Evolutionary conservation across 30 jellyfish, hydroid and myxozoan species (phyloP).

Genomic region (Nemopilema nomurai): DNA sequence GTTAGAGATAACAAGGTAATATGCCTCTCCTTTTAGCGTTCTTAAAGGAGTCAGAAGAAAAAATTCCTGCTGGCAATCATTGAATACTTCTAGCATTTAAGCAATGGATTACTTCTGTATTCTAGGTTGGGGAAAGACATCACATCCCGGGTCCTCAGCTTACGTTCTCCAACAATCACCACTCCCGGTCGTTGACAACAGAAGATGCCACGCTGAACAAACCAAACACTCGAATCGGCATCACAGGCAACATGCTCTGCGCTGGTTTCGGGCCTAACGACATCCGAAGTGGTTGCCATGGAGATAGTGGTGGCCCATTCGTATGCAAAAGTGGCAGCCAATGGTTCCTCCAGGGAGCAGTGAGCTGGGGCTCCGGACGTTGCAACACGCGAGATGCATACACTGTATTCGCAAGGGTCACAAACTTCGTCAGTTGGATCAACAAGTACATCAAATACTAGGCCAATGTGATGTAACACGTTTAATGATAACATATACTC

Average conservation of each 20-base stretch:
- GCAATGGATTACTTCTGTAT: not conserved
- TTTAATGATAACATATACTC: no score
- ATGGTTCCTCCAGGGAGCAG: slow-evolving; percentile 87
- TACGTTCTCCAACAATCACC: slow-evolving; percentile 61
- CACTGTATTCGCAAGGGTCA: slow-evolving; percentile 80
- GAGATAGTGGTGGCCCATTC: slow-evolving; percentile 94
- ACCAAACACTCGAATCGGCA: slow-evolving; percentile 29
- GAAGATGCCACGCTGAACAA: slow-evolving; percentile 54
- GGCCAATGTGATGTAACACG: no score
- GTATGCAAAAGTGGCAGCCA: slow-evolving; percentile 72
- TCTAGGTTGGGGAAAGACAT: slow-evolving; percentile 73
- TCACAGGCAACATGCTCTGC: slow-evolving; percentile 75
- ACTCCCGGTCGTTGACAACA: slow-evolving; percentile 44
- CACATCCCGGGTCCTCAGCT: slow-evolving; percentile 59
- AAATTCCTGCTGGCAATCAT: no score
- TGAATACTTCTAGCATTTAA: not conserved
- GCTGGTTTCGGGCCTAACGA: slow-evolving; percentile 85
- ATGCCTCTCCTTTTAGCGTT: no score
- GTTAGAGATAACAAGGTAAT: no score
- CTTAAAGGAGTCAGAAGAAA: no score
- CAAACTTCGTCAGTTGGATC: slow-evolving; percentile 49
- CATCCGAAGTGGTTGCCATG: slow-evolving; percentile 91
- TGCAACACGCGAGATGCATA: slow-evolving; percentile 73
- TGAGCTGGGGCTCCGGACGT: slow-evolving; percentile 89
- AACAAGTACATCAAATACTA: slow-evolving; percentile 38